These are phyloP conservation scores for Ibidorhyncha struthersii DNA, from an alignment of 2,113 vertebrate genomes.

Conservation along the genomic window DNA sequence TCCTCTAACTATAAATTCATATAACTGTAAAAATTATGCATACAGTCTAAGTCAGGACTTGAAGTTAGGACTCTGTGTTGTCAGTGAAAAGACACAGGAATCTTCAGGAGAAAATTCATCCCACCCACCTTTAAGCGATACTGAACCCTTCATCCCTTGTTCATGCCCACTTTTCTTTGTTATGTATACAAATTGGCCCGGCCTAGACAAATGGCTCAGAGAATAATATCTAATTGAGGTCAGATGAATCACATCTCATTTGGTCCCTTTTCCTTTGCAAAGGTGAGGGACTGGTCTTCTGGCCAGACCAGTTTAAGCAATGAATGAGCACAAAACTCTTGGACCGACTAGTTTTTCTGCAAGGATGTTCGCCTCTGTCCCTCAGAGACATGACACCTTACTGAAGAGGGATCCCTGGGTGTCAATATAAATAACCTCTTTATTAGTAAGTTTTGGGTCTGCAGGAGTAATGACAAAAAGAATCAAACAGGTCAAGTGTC, in stretches of 20 bases:
- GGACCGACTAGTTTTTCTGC: background rate
- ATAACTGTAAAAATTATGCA: background rate
- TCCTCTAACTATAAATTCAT: background rate
- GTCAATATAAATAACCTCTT: background rate
- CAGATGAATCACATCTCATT: background rate
- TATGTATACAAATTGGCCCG: fast-evolving
- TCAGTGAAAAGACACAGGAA: background rate
- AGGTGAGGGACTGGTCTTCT: background rate
- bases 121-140: background rate
- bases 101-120: background rate
- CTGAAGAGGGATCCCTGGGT: background rate
- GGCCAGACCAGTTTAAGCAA: background rate
- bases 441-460: background rate
- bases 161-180: background rate
- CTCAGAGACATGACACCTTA: fast-evolving
- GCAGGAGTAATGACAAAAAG: background rate
- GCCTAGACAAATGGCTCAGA: background rate
- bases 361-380: background rate
- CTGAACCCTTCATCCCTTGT: background rate
- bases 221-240: background rate
- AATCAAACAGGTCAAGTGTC: background rate
- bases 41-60: background rate
- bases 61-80: background rate
- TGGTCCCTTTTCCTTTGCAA: background rate
- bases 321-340: background rate